Base-by-base conservation (phyloP, 64 coral and sea anemone species). In the Dendrophyllia cribrosa region DNA sequence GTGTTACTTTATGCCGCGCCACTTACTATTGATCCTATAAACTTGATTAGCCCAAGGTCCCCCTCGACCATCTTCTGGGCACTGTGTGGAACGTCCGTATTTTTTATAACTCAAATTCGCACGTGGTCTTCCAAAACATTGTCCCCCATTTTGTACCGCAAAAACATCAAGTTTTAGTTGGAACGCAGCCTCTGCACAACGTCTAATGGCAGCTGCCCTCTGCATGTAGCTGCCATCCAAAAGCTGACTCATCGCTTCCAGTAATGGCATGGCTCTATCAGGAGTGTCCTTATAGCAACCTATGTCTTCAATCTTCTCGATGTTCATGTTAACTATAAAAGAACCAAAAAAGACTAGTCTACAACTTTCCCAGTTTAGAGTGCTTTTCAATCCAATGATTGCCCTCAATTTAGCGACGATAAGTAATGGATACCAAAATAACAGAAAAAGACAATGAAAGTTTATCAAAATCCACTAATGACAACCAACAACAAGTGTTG, bases 21-120 rank as follows among this genome's bases (percentile, higher is more conserved):
- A 60, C 77, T 81, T 81, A 81, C 77, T 43, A 5, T 7, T 17
- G 43, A 81, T 81, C 56, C 26, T 60, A 44, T 43, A 81, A 2
- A 81, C 77, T 81, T 81, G 77, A 81, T 81, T 81, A 10, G 23
- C 58, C 58, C 53, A 81, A 43, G 77, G 77, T 61, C 77, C 77
- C 9, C 77, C 77, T 34, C 55, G 21, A 26, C 77, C 77, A 44
- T 81, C 60, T 43, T 43, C 58, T 81, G 5, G n/a, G 58, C 77
- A 81, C 25, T 62, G 14, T 6, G 58, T 61, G 23, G 77, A 81
- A 9, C 3, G 5, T 1, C 77, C 77, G 22, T 81, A 81, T 81
- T 60, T 81, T 4, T 81, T 81, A 44, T 81, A 81, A 8, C 22
- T 81, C 1, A 45, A 3, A 20, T 62, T 43, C 19, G 58, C 25